Evolutionary conservation across 1,140 invertebrate genomes (phyloP), one percentile per base, ranked within the genome.

Genomic region (Copidosoma floridanum): DNA sequence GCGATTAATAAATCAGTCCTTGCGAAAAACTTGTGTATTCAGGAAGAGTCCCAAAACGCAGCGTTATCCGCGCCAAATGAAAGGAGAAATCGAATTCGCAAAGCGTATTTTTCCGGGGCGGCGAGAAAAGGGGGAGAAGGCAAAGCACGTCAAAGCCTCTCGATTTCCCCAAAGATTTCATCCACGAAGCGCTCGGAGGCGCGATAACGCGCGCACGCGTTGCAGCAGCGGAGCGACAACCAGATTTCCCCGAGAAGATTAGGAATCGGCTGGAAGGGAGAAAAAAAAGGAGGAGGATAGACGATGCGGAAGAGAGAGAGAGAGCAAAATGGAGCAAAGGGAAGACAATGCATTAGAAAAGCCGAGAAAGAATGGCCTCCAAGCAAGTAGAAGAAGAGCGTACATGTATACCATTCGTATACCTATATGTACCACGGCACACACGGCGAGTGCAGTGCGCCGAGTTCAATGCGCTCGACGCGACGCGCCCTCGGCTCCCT

Each of bases 161-260:
- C 57, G 57, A 59, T 59, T 59, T 59, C 57, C 57, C 57, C 50
- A 59, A 59, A 59, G 57, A 46, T 52, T 59, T 46, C 38, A 43
- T 32, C 12, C 26, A 8, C 10, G 12, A 24, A 18, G 18, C 23
- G 3, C 23, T 54, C 23, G 27, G 32, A 20, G 3, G 2, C 14
- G 43, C 35, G 44, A 48, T 57, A 48, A 27, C 43, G 23, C 53
- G 27, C 26, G 16, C 41, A 27, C 52, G 41, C 18, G 4, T 29
- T 14, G 40, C n/a, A 26, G 10, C 8, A 41, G 10, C 41, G 12
- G 16, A 29, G 12, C 20, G 21, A 40, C 24, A 26, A 23, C n/a
- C 37, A 29, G 20, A 48, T n/a, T n/a, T n/a, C 5, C 46, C n/a
- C 6, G 46, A n/a, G 26, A 20, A 43, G 14, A 23, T n/a, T 8